Evolutionary conservation across 2,797 vertebrate genomes (phyloP).

Genomic region (Melanotaenia trifasciata): DNA sequence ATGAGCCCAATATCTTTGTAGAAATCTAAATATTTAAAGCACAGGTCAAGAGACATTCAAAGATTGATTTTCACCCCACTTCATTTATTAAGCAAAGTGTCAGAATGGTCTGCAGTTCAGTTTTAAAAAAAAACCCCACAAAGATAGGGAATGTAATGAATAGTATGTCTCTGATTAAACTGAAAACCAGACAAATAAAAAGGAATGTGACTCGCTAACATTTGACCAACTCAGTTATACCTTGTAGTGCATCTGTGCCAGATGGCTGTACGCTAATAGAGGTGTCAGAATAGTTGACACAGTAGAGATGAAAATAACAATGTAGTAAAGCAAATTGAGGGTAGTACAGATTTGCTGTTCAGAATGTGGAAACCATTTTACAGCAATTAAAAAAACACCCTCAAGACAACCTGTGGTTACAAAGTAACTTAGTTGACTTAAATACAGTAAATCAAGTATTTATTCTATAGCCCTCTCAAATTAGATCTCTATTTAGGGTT

Average conservation of each 20-base stretch:
- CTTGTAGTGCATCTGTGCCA: slow-evolving; percentile 27
- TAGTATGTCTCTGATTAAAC: slow-evolving; percentile 37
- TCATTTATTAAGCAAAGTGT: slow-evolving; percentile 81
- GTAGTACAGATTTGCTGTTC: slow-evolving; percentile 38
- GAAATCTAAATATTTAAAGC: no score
- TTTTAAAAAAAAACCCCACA: slow-evolving; percentile 51
- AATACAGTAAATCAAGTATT: slow-evolving; percentile 16
- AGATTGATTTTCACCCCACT: slow-evolving; percentile 45
- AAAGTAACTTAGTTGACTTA: slow-evolving; percentile 21
- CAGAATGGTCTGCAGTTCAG: slow-evolving; percentile 71
- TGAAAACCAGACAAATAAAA: slow-evolving; percentile 38
- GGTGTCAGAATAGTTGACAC: slow-evolving; percentile 48
- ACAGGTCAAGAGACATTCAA: slow-evolving; percentile 4
- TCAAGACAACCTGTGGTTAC: slow-evolving; percentile 21
- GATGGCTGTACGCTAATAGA: slow-evolving; percentile 38
- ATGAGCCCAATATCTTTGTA: background rate
- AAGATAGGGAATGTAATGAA: slow-evolving; percentile 60
- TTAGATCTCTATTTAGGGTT: slow-evolving; percentile 27
- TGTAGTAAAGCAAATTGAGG: slow-evolving; percentile 38
- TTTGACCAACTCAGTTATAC: slow-evolving; percentile 22
- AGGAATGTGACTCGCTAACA: slow-evolving; percentile 38
- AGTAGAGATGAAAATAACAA: slow-evolving; percentile 52
- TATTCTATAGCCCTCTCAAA: slow-evolving; percentile 37
- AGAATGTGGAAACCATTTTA: slow-evolving; percentile 32
- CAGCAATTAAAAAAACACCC: slow-evolving; percentile 31